Conservation (phyloP, 2,797 vertebrate genomes). For the Pogoniulus pusillus region DNA sequence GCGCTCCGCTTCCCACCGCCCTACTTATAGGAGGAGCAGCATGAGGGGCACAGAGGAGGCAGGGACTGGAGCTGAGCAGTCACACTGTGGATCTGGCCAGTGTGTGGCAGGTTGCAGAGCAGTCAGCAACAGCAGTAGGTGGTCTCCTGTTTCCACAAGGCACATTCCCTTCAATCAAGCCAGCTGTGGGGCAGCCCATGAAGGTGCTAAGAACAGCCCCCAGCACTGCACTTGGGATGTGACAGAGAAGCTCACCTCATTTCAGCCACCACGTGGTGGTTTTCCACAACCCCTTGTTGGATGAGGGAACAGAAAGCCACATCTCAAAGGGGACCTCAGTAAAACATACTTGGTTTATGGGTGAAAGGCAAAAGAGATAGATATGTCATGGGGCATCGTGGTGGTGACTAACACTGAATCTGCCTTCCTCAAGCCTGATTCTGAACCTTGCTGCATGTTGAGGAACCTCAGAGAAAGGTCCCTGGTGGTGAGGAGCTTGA, state of each 20-base stretch:
- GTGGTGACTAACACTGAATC: neutral
- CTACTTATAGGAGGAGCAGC: slow-evolving; percentile 30
- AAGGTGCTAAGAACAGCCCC: neutral
- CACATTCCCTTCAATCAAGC: neutral
- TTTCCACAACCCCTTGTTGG: neutral
- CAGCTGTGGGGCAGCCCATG: neutral
- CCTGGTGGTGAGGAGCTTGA: neutral
- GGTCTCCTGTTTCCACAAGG: neutral
- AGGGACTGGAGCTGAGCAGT: slow-evolving; percentile 15
- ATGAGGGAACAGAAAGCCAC: neutral
- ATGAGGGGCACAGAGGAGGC: neutral
- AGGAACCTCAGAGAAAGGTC: neutral
- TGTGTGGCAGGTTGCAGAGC: neutral
- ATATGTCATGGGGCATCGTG: neutral
- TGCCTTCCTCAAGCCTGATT: neutral
- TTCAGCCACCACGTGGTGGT: neutral
- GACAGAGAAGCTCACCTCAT: neutral
- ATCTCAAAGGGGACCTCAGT: neutral
- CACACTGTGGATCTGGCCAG: neutral
- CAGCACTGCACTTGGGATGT: neutral
- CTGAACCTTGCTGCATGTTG: neutral
- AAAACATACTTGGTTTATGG: neutral
- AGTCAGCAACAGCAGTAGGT: neutral
- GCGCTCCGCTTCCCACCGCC: neutral
- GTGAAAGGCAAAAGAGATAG: neutral